phyloP scores from a whole-genome alignment of 2,888 invertebrate species.

The Octonoba sinensis region DNA sequence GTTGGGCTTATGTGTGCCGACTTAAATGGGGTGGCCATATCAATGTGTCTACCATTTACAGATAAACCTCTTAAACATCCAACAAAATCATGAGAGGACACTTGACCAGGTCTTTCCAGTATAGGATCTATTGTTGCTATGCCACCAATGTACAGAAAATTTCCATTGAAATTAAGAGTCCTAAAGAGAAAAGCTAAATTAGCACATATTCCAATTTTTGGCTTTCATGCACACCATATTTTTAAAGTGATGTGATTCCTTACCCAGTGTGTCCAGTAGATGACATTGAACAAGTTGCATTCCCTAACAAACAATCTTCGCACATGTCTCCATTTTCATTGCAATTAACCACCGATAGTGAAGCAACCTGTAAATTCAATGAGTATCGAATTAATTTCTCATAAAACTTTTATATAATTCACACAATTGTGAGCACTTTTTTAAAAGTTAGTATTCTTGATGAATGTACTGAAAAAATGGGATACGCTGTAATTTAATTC shows the following conservation, averaged over 20 bases:
- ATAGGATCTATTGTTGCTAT: constrained; percentile 87
- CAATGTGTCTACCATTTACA: constrained; percentile 86
- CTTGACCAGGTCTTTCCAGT: constrained; percentile 88
- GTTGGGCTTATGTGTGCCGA: constrained; percentile 77
- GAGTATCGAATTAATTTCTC: no score
- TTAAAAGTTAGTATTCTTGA: no score
- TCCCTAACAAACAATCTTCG: constrained; percentile 87
- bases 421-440: no score
- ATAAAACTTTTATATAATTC: no score
- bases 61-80: constrained; percentile 93
- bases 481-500: no score
- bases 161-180: constrained; percentile 90
- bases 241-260: constrained; percentile 70
- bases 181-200: constrained; percentile 24
- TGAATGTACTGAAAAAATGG: no score
- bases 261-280: constrained; percentile 91
- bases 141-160: constrained; percentile 88
- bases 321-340: constrained; percentile 64
- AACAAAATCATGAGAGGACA: constrained; percentile 91
- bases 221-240: neutral
- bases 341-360: constrained; percentile 64
- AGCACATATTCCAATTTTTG: neutral
- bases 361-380: constrained; percentile 58
- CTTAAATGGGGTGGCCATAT: constrained; percentile 82
- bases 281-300: constrained; percentile 85